Evolutionary conservation across 2,888 invertebrate genomes (phyloP).

Genomic region (Pseudeuparius sepicola): DNA sequence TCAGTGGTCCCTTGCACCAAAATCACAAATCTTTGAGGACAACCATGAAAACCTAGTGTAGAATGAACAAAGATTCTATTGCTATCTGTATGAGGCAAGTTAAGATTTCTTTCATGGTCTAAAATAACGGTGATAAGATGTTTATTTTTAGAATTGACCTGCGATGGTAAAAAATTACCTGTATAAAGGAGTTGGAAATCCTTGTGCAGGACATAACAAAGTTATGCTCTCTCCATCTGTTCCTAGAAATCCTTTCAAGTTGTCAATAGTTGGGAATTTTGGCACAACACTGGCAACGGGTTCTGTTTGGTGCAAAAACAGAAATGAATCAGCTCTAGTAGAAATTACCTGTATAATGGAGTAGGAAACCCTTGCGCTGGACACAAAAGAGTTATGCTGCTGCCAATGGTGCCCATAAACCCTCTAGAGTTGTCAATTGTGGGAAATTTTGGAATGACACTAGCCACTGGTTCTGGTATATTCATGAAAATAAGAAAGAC

Average conservation of each 20-base stretch:
- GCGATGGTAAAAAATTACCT: too few species aligned
- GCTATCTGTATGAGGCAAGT: too few species aligned
- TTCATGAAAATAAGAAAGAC: too few species aligned
- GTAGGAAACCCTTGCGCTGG: conserved; percentile 50
- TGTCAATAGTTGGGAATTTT: conserved; percentile 38
- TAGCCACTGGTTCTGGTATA: conserved; percentile 40
- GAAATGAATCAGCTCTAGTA: too few species aligned
- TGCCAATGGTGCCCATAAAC: conserved; percentile 26
- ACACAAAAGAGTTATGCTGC: conserved; percentile 43
- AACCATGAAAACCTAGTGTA: too few species aligned
- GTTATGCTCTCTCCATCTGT: conserved; percentile 36
- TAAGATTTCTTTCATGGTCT: too few species aligned
- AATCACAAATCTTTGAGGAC: too few species aligned
- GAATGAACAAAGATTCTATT: too few species aligned
- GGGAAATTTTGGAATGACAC: conserved; percentile 42
- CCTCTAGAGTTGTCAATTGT: conserved; percentile 32
- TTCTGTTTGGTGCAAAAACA: conserved; percentile 29
- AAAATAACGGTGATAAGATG: too few species aligned
- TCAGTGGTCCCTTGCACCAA: too few species aligned
- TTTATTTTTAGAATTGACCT: too few species aligned
- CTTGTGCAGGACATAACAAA: conserved; percentile 54
- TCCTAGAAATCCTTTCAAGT: conserved; percentile 31
- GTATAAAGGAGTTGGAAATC: conserved; percentile 53
- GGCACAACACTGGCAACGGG: conserved; percentile 43
- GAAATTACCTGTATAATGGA: conserved; percentile 31